Base-by-base conservation (phyloP, 2,113 vertebrate species). In the Saguinus imperator region DNA sequence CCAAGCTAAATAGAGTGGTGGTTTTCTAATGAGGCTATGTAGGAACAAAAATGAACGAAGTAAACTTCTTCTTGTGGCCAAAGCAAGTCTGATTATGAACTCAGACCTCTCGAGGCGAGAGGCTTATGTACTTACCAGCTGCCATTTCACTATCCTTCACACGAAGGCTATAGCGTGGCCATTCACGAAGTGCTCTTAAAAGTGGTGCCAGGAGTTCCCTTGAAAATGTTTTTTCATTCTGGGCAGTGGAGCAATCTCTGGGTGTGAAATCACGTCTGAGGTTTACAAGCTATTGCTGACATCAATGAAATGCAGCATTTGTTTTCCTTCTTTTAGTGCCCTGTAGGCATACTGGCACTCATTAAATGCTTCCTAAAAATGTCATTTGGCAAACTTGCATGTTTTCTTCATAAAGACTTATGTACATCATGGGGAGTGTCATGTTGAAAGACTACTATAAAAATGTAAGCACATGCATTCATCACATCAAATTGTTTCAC, bases 21-120 rank as follows among this genome's bases (percentile, higher is more conserved):
- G 87, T 96, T 93, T 96, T 93, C 97, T 97, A 97, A 97, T 55
- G 87, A 97, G 75, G 76, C 87, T 94, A 45, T 92, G 76, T 82
- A 75, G 66, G 52, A 93, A 95, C 16, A 73, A 94, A 70, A 96
- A 93, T 5, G 57, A 96, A 97, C 16, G 32, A 90, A 97, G 72
- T 29, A 79, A 52, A 73, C 48, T 82, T 85, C 85, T 92, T 85
- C 45, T 37, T 81, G 87, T 73, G 72, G 87, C 92, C 84, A 96
- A 90, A 79, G 83, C 66, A 77, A 87, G 58, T 58, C 87, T 55
- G 68, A 95, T 89, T 48, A 58, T 92, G 87, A 93, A 81, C 81
- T 40, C 79, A 55, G 89, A 94, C 76, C 84, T 94, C 84, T 94
- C 88, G 84, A 84, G 94, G 64, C 58, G 6, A 97, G 58, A 87